phyloP scores from a whole-genome alignment of 2,888 invertebrate species.

The Agonopterix subpropinquella region DNA sequence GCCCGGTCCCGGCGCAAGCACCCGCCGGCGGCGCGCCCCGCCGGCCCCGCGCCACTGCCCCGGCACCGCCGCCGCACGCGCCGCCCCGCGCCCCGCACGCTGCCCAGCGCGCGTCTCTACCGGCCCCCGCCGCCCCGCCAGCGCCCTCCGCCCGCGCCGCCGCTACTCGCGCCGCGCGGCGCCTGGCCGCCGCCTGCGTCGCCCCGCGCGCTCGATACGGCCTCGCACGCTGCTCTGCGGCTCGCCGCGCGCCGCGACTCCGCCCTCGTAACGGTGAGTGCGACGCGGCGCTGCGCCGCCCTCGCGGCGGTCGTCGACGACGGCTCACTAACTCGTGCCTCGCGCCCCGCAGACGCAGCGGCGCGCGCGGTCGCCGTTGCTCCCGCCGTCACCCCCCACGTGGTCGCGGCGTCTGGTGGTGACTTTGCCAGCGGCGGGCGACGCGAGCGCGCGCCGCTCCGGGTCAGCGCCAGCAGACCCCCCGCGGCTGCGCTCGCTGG shows the following conservation, averaged over 20 bases:
- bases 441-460: constrained; percentile 12
- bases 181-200: constrained; percentile 29
- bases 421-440: constrained; percentile 7
- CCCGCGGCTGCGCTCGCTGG: constrained; percentile 16
- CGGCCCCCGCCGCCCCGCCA: constrained; percentile 34
- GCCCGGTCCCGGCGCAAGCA: constrained; percentile 18
- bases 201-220: constrained; percentile 19
- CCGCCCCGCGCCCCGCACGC: constrained; percentile 10
- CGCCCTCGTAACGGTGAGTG: neutral
- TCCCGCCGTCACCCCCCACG: constrained; percentile 11
- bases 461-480: constrained; percentile 14
- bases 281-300: constrained; percentile 5
- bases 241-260: constrained; percentile 9
- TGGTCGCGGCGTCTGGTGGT: constrained; percentile 6
- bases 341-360: neutral
- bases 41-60: constrained; percentile 25
- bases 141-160: constrained; percentile 17
- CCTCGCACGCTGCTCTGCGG: constrained; percentile 26
- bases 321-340: neutral
- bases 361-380: neutral
- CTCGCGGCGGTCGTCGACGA: neutral
- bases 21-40: constrained; percentile 16
- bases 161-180: constrained; percentile 24
- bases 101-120: constrained; percentile 56
- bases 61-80: constrained; percentile 29